Base-by-base conservation (phyloP, 1,140 invertebrate species). In the Charaxes varanes region DNA sequence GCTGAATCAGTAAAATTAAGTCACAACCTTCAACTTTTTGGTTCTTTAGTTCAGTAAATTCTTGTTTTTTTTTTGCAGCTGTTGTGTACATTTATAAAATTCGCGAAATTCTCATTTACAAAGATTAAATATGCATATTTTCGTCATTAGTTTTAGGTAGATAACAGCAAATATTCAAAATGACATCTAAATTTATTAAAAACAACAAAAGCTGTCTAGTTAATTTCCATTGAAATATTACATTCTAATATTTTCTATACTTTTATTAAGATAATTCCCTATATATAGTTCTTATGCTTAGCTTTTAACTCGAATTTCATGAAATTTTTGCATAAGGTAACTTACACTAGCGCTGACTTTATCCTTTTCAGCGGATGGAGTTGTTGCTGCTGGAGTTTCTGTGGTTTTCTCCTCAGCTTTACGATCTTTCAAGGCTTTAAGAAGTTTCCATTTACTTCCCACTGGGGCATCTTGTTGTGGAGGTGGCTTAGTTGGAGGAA, bases 361-460 rank as follows among this genome's bases (percentile, higher is more conserved):
- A 49, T 88, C 88, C 52, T 88, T 88, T 44, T 90, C 90, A n/a
- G 87, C 86, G 6, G 87, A 86, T 0, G 79, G 67, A 23, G 88
- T 85, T 21, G 89, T 87, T 15, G 88, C 89, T 48, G 89, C 88
- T 49, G 90, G 89, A 42, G 89, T 86, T 19, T 88, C 88, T 26
- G 85, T 86, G 49, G 84, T 88, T 73, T 92, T 93, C 54, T 95
- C 93, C 78, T 95, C 94, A 5, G 93, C 93, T 83, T 96, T 95
- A 38, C 92, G 86, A 65, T 96, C 94, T 69, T 96, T 96, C 15
- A 96, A 65, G 3, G 94, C 93, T 78, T 95, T 96, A 6, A 96
- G 73, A 10, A 96, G 81, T 70, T 95, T 95, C 94, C 94, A 96
- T 78, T 94, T 95, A 58, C 93, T 95, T 14, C 91, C 90, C 27